phyloP scores from a whole-genome alignment of 2,888 invertebrate species.

The Brachypalpus laphriformis region DNA sequence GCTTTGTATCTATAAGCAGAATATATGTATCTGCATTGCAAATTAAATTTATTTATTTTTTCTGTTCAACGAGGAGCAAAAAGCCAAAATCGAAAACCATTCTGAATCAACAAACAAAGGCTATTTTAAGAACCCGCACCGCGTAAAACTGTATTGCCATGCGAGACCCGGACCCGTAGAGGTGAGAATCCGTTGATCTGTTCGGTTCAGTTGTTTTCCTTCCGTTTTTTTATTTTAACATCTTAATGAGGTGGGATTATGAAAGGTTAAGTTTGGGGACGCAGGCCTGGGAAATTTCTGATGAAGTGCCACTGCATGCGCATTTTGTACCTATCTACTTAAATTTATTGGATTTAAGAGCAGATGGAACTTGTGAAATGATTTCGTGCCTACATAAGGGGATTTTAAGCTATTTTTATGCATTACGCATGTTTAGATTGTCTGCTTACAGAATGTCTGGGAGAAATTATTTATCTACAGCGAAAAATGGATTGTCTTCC shows the following conservation, averaged over 20 bases:
- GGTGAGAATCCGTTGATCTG: slow-evolving; percentile 50
- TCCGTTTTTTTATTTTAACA: not conserved
- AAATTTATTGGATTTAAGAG: not conserved
- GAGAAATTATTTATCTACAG: too few species aligned
- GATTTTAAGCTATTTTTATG: too few species aligned
- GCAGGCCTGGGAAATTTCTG: not conserved
- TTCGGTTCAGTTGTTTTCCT: not conserved
- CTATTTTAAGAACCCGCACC: slow-evolving; percentile 57
- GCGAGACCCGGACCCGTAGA: slow-evolving; percentile 17
- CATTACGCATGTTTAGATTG: too few species aligned
- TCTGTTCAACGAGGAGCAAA: slow-evolving; percentile 12
- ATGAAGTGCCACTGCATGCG: not conserved
- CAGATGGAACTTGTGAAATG: not conserved
- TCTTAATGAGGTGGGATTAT: slow-evolving; percentile 30
- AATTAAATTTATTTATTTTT: slow-evolving; percentile 67
- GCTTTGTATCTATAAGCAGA: slow-evolving; percentile 35
- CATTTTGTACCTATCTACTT: not conserved
- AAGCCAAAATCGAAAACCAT: slow-evolving; percentile 38
- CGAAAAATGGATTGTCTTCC: too few species aligned
- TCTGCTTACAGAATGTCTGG: too few species aligned
- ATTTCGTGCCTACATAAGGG: not conserved
- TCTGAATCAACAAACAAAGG: slow-evolving; percentile 60
- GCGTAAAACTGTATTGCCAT: slow-evolving; percentile 10
- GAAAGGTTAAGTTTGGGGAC: slow-evolving; percentile 40
- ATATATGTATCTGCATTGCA: slow-evolving; percentile 62